Percentiles rank a stretch among this genome's conserved stretches.
Conservation (phyloP, 2,113 vertebrate genomes). For the Menura novaehollandiae region DNA sequence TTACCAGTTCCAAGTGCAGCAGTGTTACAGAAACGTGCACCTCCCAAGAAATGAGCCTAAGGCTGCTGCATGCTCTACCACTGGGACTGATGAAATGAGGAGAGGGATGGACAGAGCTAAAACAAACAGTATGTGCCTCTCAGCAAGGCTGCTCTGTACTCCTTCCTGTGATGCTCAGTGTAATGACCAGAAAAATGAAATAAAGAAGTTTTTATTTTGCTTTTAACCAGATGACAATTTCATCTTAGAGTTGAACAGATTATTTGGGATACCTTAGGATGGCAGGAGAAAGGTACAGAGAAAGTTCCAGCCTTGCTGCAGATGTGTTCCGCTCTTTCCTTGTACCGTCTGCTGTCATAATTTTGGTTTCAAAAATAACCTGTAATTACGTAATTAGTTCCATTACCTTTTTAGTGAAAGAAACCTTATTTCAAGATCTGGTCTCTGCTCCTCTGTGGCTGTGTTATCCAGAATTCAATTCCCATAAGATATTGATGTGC, state of each 20-base stretch:
- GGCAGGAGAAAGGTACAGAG: neutral
- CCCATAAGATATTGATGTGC: neutral
- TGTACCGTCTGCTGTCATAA: neutral
- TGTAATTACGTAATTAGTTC: neutral
- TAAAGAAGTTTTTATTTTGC: neutral
- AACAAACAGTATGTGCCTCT: neutral
- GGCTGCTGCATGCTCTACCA: neutral
- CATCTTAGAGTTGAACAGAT: neutral
- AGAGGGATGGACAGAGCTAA: neutral
- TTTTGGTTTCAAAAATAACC: constrained; percentile 16
- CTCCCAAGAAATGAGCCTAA: neutral
- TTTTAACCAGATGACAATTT: neutral
- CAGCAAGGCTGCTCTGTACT: neutral
- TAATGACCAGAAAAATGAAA: neutral
- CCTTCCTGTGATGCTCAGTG: neutral
- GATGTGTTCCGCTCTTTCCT: neutral
- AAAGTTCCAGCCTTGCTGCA: neutral
- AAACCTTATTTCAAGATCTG: neutral
- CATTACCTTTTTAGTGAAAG: neutral
- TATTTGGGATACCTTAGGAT: neutral
- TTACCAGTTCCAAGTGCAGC: neutral
- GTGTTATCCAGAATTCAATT: neutral
- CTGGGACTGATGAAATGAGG: neutral
- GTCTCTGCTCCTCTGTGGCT: neutral
- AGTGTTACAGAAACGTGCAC: neutral